Evolutionary conservation across 2,113 vertebrate genomes (phyloP).

Genomic region (Chitala chitala): DNA sequence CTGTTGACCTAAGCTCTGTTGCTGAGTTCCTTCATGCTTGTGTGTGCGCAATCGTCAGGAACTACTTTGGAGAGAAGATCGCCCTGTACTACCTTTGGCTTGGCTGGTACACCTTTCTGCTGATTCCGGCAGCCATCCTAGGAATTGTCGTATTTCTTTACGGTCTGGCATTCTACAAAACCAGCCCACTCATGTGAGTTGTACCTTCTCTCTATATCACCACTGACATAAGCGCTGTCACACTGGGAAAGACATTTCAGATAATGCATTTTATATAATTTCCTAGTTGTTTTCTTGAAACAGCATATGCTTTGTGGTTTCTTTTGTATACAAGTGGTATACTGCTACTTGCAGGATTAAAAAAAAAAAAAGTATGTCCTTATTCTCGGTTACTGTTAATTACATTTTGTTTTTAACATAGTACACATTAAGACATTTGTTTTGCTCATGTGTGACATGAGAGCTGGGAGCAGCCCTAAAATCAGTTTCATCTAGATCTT

Average conservation of each 20-base stretch:
- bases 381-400: too few relatives aligned
- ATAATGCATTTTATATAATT: too few relatives aligned
- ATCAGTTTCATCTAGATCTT: too few relatives aligned
- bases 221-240: background rate
- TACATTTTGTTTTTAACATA: too few relatives aligned
- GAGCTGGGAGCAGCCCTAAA: too few relatives aligned
- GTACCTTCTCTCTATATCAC: background rate
- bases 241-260: background rate
- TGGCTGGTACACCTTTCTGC: conserved; percentile 81
- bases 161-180: conserved; percentile 69
- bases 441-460: too few relatives aligned
- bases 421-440: too few relatives aligned
- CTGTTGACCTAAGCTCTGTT: background rate
- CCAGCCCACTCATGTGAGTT: conserved; percentile 81
- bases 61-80: conserved; percentile 88
- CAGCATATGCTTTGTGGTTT: background rate
- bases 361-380: background rate
- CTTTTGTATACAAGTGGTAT: background rate
- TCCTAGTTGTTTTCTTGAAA: too few relatives aligned
- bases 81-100: conserved; percentile 90
- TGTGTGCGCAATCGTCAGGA: conserved; percentile 48
- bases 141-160: conserved; percentile 71
- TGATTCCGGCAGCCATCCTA: conserved; percentile 60
- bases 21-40: background rate
- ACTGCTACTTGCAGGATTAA: background rate